These are phyloP conservation scores for Colaptes auratus DNA, from an alignment of 2,113 vertebrate species.

Conservation along the genomic window DNA sequence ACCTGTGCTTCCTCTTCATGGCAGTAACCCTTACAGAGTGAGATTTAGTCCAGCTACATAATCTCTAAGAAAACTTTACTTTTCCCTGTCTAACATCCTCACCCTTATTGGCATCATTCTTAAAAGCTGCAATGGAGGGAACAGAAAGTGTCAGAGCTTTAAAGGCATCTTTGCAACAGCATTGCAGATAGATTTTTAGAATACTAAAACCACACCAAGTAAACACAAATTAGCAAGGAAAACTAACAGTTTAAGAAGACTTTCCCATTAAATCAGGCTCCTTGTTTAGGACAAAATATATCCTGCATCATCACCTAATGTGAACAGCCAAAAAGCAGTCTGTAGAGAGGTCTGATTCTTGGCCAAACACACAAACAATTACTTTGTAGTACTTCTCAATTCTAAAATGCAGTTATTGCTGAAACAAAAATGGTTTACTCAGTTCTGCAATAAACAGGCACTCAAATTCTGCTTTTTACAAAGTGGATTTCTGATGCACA, in stretches of 20 bases:
- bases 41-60: not conserved
- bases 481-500: not conserved
- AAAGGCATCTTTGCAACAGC: not conserved
- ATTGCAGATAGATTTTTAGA: not conserved
- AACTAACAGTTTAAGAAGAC: not conserved
- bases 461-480: not conserved
- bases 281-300: not conserved
- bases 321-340: not conserved
- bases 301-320: not conserved
- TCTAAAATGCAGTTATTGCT: not conserved
- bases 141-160: not conserved
- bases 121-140: not conserved
- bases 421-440: not conserved
- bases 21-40: not conserved
- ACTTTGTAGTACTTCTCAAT: not conserved
- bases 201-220: not conserved
- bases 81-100: not conserved
- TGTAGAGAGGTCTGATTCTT: not conserved
- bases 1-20: not conserved
- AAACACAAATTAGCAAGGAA: not conserved
- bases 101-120: not conserved
- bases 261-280: not conserved
- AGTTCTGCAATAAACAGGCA: not conserved
- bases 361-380: not conserved
- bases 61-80: not conserved